phyloP scores from a whole-genome alignment of 2,888 invertebrate genomes.

The Xanthia togata region DNA sequence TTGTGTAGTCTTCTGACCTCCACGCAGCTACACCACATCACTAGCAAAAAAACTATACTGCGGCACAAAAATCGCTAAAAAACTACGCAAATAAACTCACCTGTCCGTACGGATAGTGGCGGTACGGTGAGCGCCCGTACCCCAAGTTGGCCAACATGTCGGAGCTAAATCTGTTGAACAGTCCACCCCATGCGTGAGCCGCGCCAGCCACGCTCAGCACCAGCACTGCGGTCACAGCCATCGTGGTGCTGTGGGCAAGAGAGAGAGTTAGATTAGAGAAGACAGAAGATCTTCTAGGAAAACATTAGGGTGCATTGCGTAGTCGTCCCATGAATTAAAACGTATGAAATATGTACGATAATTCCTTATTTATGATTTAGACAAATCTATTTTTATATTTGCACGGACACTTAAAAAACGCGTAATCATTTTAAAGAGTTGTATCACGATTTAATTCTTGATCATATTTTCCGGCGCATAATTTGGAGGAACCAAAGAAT shows the following conservation, averaged over 20 bases:
- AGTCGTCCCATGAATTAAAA: not conserved
- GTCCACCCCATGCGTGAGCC: constrained; percentile 94
- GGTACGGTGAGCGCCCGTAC: constrained; percentile 91
- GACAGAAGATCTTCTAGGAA: not conserved
- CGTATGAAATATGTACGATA: not conserved
- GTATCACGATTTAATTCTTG: not conserved
- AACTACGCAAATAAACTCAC: constrained; percentile 66
- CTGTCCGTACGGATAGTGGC: constrained; percentile 86
- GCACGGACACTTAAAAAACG: not conserved
- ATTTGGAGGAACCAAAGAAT: too few species aligned
- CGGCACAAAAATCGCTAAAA: too few species aligned
- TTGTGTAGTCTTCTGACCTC: too few species aligned
- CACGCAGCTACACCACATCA: too few species aligned
- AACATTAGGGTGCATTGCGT: not conserved
- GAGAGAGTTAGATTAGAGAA: not conserved
- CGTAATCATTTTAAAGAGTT: not conserved
- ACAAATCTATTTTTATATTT: too few species aligned
- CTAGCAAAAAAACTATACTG: too few species aligned
- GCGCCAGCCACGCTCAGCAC: constrained; percentile 78
- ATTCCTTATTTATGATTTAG: not conserved
- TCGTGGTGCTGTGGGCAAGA: constrained; percentile 75
- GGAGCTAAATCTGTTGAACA: constrained; percentile 96
- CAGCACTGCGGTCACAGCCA: constrained; percentile 80
- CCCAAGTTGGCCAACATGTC: constrained; percentile 95
- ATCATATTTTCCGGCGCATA: not conserved